Evolutionary conservation across 1,140 invertebrate species (phyloP), one percentile per base, ranked within the genome.

Genomic region (Melitaea cinxia): DNA sequence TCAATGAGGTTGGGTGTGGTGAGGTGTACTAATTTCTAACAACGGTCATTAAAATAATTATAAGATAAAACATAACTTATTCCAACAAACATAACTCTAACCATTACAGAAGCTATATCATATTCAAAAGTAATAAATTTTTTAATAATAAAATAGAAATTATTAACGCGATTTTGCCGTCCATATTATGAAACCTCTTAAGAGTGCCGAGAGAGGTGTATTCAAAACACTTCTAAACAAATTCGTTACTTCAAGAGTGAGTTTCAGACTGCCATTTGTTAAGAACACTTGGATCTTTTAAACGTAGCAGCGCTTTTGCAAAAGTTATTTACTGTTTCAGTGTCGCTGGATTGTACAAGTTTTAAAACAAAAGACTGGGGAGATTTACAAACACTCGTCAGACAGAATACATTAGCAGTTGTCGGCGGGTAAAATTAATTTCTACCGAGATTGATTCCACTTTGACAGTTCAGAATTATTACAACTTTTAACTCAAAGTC

Each of bases 321-420:
- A 77, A 76, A 74, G 71, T 75, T 79, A 78, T 79, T 74, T 79
- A 77, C 73, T 70, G 69, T 50, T 9, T 45, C 39, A 17, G 23
- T 45, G 26, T 53, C 54, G 28, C 39, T 45, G 37, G 37, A 42
- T 42, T 42, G 30, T 64, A 30, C 61, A 56, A 56, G 17, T 64
- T 64, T 50, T 23, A 19, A 35, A 28, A 55, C 26, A 30, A 55
- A 37, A 54, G 39, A 54, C 42, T 19, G 28, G 39, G 33, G 28
- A 26, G 45, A 17, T 61, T 57, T 52, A 68, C 57, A 56, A 62
- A 56, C 19, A 62, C 55, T 39, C 9, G 30, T 17, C 23, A 53
- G 26, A 56, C 24, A 49, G 26, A 45, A 55, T 55, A 37, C 12
- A 42, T 54, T 56, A 55, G 21, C 35, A 56, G 26, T 56, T 63